Base-by-base conservation (phyloP, 2,888 invertebrate genomes). In the Epsilonema sp. region DNA sequence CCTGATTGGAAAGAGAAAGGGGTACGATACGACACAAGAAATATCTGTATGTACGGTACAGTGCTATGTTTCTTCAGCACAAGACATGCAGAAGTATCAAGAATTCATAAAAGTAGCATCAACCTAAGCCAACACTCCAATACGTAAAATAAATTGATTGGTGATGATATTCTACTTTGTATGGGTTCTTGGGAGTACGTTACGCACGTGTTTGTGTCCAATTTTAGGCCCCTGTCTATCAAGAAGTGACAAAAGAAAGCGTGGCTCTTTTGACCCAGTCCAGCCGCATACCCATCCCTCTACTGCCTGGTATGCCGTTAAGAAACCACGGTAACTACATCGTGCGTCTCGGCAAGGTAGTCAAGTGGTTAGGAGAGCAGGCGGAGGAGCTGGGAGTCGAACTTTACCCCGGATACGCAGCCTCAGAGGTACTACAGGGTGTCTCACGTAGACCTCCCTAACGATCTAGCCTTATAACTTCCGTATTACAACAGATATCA, bases 371-470 rank as follows among this genome's bases (percentile, higher is more conserved):
- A 41, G 84, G 86, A 0, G 82, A 90, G 63, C 90, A 92, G 67
- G 97, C 97, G 0, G 97, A 99, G 67, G 81, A 79, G 1, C 71
- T 82, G 16, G 97, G 94, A 1, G 97, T 99, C 1, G 97, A 99
- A 74, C 74, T 89, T 37, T 87, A 86, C 66, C 81, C 86, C 1
- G 86, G 86, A 8, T 31, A 31, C 16, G 31, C 31, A 8, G 31
- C 31, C 8, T 31, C 31, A 13, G 31, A 31, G 31, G 31, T 31
- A 31, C 16, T n/a, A n/a, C n/a, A n/a, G n/a, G n/a, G n/a, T n/a
- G n/a, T n/a, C n/a, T n/a, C n/a, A n/a, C n/a, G n/a, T n/a, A n/a
- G n/a, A n/a, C n/a, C n/a, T n/a, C n/a, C n/a, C n/a, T n/a, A n/a
- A n/a, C n/a, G n/a, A n/a, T n/a, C n/a, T n/a, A n/a, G n/a, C n/a